Percentiles rank a stretch among this genome's conserved stretches.
phyloP scores from a whole-genome alignment of 2,113 vertebrate species.

The Myotis lucifugus region DNA sequence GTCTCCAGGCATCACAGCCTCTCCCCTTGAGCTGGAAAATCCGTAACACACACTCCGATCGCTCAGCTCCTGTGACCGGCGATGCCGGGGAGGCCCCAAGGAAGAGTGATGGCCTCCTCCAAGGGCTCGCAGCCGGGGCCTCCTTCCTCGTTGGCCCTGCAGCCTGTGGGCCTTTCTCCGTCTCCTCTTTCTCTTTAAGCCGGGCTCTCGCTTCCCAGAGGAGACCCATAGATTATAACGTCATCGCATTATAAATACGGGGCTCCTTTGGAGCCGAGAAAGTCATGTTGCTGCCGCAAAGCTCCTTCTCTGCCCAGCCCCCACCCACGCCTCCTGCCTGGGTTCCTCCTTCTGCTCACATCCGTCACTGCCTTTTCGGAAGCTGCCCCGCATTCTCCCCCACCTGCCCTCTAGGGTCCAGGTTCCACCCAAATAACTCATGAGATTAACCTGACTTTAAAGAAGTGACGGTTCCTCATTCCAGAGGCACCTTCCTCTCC shows the following conservation, averaged over 20 bases:
- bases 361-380: conserved; percentile 14
- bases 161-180: background rate
- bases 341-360: background rate
- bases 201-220: conserved; percentile 5
- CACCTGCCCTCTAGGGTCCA: background rate
- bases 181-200: background rate
- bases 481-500: background rate
- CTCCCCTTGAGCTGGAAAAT: conserved; percentile 60
- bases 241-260: background rate
- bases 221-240: background rate
- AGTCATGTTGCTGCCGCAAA: background rate
- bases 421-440: background rate
- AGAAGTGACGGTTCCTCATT: background rate
- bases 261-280: background rate
- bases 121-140: background rate
- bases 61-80: background rate
- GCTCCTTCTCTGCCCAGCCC: background rate
- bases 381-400: background rate
- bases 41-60: background rate
- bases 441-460: conserved; percentile 1
- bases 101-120: conserved; percentile 26
- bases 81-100: background rate
- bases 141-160: conserved; percentile 4
- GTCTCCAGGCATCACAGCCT: conserved; percentile 71
- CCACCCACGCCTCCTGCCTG: background rate